A percentile compares a stretch with the other conserved stretches of the same genome.
phyloP scores from a whole-genome alignment of 2,113 vertebrate genomes.

The Meleagris gallopavo region DNA sequence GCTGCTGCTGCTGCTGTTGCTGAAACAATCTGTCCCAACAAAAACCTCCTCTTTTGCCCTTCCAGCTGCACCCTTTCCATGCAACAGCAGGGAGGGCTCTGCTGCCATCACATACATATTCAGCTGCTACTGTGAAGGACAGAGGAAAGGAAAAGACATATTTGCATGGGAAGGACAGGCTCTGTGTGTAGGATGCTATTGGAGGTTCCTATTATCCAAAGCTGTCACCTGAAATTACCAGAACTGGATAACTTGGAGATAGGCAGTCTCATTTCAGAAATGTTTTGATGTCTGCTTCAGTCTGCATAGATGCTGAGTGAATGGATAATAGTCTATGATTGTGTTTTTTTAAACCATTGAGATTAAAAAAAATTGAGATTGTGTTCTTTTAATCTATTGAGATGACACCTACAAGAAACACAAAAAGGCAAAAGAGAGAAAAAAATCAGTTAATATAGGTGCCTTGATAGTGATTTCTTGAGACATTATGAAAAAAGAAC shows the following conservation, averaged over 20 bases:
- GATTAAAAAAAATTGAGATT: not conserved
- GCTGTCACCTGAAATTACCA: not conserved
- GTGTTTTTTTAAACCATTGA: too few species aligned
- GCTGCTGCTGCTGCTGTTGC: not conserved
- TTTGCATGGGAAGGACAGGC: not conserved
- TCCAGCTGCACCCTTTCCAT: not conserved
- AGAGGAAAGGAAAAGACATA: not conserved
- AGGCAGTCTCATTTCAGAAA: not conserved
- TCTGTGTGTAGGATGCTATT: not conserved
- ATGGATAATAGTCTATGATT: not conserved
- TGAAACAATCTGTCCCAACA: not conserved
- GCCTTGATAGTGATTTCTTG: not conserved
- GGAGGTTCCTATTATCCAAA: not conserved
- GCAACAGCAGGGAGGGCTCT: not conserved
- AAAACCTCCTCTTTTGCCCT: not conserved
- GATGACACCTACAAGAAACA: not conserved
- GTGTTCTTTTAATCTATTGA: not conserved
- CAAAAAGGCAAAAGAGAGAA: not conserved
- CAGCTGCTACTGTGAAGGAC: not conserved
- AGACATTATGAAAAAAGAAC: not conserved
- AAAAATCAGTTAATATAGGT: not conserved
- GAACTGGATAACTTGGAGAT: not conserved
- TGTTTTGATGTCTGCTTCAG: not conserved
- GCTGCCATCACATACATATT: not conserved
- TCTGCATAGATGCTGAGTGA: not conserved